Percentiles rank a stretch among this genome's conserved stretches.
These are phyloP conservation scores for Cinclus mexicanus DNA, from an alignment of 2,113 vertebrate genomes.

Conservation along the genomic window DNA sequence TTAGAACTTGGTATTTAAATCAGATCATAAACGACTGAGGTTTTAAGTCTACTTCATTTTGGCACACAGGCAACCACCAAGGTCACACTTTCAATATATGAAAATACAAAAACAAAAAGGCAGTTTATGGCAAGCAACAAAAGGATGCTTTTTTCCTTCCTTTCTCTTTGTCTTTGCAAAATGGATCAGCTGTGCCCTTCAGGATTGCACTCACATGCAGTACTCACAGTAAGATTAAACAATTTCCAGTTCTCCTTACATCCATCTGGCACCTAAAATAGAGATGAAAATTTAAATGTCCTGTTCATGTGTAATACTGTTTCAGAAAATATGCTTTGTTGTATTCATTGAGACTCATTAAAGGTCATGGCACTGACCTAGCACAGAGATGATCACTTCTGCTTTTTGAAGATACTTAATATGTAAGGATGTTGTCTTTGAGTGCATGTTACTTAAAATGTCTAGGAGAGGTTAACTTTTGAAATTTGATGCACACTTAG, in stretches of 20 bases:
- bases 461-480: neutral
- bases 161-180: neutral
- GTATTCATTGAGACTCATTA: neutral
- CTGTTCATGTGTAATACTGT: neutral
- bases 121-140: neutral
- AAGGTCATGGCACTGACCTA: neutral
- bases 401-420: neutral
- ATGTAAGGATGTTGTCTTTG: neutral
- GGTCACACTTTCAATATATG: neutral
- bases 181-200: neutral
- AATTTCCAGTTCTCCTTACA: neutral
- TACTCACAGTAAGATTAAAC: neutral
- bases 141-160: neutral
- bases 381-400: neutral
- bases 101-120: neutral
- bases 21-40: neutral
- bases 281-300: neutral
- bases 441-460: neutral
- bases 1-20: slow-evolving; percentile 1
- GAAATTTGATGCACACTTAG: neutral
- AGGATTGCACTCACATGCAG: neutral
- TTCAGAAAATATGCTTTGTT: neutral
- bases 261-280: neutral
- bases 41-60: neutral
- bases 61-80: neutral